Conservation (phyloP, 2,113 vertebrate species). For the Oplegnathus fasciatus region DNA sequence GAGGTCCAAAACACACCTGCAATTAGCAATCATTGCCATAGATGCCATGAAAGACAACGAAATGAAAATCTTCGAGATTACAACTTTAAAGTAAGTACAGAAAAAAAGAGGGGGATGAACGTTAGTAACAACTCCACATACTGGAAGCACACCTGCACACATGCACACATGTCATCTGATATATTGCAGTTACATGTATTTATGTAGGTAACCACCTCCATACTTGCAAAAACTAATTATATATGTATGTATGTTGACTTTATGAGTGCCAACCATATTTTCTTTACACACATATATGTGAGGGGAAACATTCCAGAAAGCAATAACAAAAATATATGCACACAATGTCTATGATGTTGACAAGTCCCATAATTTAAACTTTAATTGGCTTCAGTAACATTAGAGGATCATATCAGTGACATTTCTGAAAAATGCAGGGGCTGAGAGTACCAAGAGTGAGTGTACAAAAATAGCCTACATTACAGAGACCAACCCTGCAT, state of each 20-base stretch:
- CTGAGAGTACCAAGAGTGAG: constrained; percentile 47
- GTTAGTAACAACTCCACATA: not conserved
- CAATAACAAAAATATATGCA: not conserved
- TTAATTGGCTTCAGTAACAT: constrained; percentile 8
- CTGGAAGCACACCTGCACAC: not conserved
- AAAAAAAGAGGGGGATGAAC: not conserved
- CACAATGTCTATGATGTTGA: not conserved
- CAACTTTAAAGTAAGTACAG: not conserved
- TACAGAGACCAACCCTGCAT: constrained; percentile 54
- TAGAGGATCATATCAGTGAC: constrained; percentile 5
- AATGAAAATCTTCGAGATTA: too few relatives aligned
- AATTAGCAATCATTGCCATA: too few relatives aligned
- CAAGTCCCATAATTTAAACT: constrained; percentile 15
- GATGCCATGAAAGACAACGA: too few relatives aligned
- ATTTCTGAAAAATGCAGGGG: constrained; percentile 40
- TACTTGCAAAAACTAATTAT: not conserved
- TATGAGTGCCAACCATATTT: not conserved
- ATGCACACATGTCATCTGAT: not conserved
- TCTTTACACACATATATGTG: not conserved
- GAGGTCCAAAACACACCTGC: too few relatives aligned
- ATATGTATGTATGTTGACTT: not conserved
- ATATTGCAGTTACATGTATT: not conserved
- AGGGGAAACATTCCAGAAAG: not conserved
- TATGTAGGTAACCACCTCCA: constrained; percentile 8
- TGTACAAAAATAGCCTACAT: constrained; percentile 60